Conservation (phyloP, 2,797 vertebrate species). For the Cercopithecus hamlyni region DNA sequence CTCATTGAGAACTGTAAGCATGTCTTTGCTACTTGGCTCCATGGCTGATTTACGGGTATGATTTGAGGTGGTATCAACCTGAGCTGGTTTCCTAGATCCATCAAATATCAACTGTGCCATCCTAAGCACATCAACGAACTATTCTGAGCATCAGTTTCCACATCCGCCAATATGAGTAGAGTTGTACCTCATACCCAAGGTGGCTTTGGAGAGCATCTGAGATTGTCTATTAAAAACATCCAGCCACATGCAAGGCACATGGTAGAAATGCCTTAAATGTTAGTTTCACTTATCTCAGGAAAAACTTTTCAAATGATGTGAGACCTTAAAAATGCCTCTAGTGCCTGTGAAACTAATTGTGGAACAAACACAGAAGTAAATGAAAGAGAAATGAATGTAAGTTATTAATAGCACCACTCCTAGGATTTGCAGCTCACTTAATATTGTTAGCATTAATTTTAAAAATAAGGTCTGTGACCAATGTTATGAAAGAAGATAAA, state of each 20-base stretch:
- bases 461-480: background rate
- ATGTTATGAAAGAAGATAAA: background rate
- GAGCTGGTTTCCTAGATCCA: background rate
- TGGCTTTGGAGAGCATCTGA: background rate
- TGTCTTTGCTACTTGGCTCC: background rate
- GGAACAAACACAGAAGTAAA: background rate
- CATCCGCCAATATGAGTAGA: too few relatives aligned
- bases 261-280: background rate
- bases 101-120: background rate
- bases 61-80: background rate
- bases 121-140: background rate
- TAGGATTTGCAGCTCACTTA: background rate
- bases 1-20: background rate
- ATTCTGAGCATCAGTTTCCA: background rate
- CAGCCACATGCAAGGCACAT: too few relatives aligned
- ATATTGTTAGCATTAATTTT: background rate
- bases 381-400: background rate
- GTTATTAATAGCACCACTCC: background rate
- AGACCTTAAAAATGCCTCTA: background rate
- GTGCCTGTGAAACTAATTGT: background rate
- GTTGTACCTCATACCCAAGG: background rate
- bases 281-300: background rate
- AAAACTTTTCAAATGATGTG: background rate
- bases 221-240: background rate
- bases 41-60: too few relatives aligned